Evolutionary conservation across 2,888 invertebrate genomes (phyloP).

Genomic region (Byasa hedistus): DNA sequence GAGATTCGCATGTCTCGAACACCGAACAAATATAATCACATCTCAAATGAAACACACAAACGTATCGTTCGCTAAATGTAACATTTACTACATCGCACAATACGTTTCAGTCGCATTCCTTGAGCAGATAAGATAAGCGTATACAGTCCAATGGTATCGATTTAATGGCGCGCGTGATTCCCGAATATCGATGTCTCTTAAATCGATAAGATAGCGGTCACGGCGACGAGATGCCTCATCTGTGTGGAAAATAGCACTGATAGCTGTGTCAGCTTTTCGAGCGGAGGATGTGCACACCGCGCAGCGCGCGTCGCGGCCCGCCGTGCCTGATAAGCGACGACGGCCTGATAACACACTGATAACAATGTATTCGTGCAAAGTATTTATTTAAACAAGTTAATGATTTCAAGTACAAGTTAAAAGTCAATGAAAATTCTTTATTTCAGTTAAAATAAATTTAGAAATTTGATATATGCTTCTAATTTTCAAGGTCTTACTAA

Average conservation of each 20-base stretch:
- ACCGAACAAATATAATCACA: constrained; percentile 31
- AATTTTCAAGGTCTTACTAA: too few species aligned
- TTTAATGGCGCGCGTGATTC: constrained; percentile 65
- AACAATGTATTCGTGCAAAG: constrained; percentile 44
- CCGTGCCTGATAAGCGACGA: constrained; percentile 54
- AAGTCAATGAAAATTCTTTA: too few species aligned
- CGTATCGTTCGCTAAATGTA: constrained; percentile 1
- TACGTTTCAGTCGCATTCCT: constrained; percentile 44
- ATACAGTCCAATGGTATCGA: constrained; percentile 54
- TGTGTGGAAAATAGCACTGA: constrained; percentile 47
- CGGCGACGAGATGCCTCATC: constrained; percentile 51
- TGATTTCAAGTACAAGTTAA: too few species aligned
- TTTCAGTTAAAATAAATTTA: too few species aligned
- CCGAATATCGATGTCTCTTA: constrained; percentile 53
- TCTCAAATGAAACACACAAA: constrained; percentile 15
- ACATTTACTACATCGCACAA: constrained; percentile 31
- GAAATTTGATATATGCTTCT: too few species aligned
- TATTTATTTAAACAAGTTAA: constrained; percentile 23
- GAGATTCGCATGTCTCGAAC: constrained; percentile 47
- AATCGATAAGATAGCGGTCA: constrained; percentile 59
- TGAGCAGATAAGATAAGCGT: constrained; percentile 47
- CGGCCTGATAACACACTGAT: constrained; percentile 47
- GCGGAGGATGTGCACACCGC: constrained; percentile 43
- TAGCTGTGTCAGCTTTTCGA: constrained; percentile 33
- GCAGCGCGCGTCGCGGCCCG: constrained; percentile 47